phyloP scores from a whole-genome alignment of 1,140 invertebrate genomes.

The Conus betulinus region DNA sequence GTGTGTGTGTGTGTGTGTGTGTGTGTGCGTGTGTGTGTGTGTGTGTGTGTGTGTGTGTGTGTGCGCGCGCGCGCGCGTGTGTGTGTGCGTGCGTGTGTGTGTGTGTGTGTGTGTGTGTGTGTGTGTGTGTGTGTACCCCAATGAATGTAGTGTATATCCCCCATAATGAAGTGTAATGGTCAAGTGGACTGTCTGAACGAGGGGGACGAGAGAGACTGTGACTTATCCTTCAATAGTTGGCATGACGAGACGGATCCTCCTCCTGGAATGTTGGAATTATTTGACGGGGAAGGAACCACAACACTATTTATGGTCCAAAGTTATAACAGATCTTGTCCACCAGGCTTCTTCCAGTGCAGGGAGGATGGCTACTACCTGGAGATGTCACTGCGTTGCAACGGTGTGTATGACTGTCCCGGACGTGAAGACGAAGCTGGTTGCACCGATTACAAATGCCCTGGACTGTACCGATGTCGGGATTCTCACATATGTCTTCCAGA shows the following conservation, averaged over 20 bases:
- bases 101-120: too few relatives aligned
- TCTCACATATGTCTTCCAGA: constrained; percentile 23
- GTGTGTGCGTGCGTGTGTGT: too few relatives aligned
- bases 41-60: too few relatives aligned
- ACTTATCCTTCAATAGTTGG: too few relatives aligned
- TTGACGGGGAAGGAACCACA: not conserved
- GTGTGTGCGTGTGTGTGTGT: too few relatives aligned
- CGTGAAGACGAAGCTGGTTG: constrained; percentile 36
- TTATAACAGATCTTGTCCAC: not conserved
- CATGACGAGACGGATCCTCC: not conserved
- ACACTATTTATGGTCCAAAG: not conserved
- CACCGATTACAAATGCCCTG: constrained; percentile 25
- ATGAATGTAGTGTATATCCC: not conserved
- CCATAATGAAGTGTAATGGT: not conserved
- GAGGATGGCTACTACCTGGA: constrained; percentile 27
- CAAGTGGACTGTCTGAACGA: not conserved
- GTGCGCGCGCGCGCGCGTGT: too few relatives aligned
- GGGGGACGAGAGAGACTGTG: not conserved
- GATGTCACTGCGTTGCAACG: constrained; percentile 31
- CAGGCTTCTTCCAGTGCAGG: not conserved
- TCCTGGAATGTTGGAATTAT: too few relatives aligned
- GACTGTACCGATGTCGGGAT: constrained; percentile 30
- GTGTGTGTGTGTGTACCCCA: too few relatives aligned
- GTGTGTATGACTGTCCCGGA: constrained; percentile 31
- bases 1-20: not conserved